Evolutionary conservation across 2,888 invertebrate species (phyloP).

Genomic region (Hylaea fasciaria): DNA sequence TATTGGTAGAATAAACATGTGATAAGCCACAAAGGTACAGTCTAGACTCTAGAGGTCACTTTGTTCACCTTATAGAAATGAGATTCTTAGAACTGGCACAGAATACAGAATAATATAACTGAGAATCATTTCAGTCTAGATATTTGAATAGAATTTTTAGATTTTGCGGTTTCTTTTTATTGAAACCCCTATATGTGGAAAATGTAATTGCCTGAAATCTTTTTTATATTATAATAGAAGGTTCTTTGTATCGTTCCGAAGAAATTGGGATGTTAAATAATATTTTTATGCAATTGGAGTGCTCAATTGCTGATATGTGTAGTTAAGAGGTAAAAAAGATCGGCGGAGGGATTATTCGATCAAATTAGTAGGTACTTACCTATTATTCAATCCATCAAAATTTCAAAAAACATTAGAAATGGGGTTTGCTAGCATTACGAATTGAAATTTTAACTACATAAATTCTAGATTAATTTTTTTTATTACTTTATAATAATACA

Average conservation of each 20-base stretch:
- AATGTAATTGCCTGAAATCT: constrained; percentile 18
- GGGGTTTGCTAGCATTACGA: too few relatives aligned
- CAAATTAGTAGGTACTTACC: too few relatives aligned
- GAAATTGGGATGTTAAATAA: neutral
- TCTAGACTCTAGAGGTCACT: constrained; percentile 6
- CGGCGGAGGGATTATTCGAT: too few relatives aligned
- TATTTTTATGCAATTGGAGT: neutral
- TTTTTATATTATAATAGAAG: constrained; percentile 5
- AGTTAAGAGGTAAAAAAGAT: too few relatives aligned
- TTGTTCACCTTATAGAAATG: constrained; percentile 4
- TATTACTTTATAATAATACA: too few relatives aligned
- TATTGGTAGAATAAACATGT: neutral
- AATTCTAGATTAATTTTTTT: too few relatives aligned
- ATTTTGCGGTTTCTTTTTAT: constrained; percentile 16
- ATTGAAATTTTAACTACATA: too few relatives aligned
- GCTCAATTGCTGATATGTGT: neutral
- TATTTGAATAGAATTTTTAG: constrained; percentile 25
- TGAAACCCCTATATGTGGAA: constrained; percentile 21
- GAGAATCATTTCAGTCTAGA: constrained; percentile 7
- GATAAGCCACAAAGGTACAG: neutral
- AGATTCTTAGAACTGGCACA: neutral
- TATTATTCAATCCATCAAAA: too few relatives aligned
- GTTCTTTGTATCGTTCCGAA: constrained; percentile 1
- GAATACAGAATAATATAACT: too few relatives aligned
- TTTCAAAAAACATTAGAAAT: too few relatives aligned